Percentiles rank a stretch among this genome's conserved stretches.
phyloP scores from a whole-genome alignment of 2,797 vertebrate genomes.

The Pangasius macronema region DNA sequence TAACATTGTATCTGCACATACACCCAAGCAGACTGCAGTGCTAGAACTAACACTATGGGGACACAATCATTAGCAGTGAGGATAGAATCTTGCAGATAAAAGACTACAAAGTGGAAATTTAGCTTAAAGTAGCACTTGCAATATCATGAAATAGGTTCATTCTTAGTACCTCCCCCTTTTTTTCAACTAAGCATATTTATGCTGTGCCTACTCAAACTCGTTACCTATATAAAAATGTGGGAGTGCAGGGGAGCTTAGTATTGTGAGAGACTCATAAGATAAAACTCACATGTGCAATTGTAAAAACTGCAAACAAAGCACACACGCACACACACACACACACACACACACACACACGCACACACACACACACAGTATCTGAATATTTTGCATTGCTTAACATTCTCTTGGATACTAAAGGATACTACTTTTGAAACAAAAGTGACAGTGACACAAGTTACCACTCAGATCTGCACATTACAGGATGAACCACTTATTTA shows the following conservation, averaged over 20 bases:
- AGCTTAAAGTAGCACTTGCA: neutral
- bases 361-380: conserved; percentile 8
- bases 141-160: neutral
- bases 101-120: neutral
- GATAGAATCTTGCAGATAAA: no score
- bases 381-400: conserved; percentile 21
- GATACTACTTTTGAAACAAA: neutral
- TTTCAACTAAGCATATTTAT: neutral
- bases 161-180: neutral
- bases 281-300: conserved; percentile 47
- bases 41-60: neutral
- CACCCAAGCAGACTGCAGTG: neutral
- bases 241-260: conserved; percentile 26
- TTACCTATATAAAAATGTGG: conserved; percentile 25
- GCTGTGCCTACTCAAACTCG: neutral
- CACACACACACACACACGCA: neutral
- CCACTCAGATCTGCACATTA: neutral
- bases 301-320: conserved; percentile 54
- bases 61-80: neutral
- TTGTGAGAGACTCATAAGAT: conserved; percentile 34
- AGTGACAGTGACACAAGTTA: neutral
- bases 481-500: neutral
- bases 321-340: neutral
- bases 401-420: conserved; percentile 16
- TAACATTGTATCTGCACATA: neutral